phyloP scores from a whole-genome alignment of 1,140 invertebrate species.

The Drosophila orena region DNA sequence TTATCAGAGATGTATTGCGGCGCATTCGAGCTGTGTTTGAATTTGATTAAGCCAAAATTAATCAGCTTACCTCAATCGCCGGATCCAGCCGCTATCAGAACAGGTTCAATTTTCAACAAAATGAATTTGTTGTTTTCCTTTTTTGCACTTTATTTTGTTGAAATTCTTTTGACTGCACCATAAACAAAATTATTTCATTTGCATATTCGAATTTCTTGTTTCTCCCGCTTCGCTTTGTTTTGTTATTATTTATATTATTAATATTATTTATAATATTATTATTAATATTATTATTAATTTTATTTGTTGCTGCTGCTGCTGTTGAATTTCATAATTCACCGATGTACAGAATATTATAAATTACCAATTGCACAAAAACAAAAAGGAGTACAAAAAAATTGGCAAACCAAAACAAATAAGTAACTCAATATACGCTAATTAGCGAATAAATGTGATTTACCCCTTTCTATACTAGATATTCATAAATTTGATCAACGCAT shows the following conservation, averaged over 20 bases:
- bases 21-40: not conserved
- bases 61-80: slow-evolving; percentile 72
- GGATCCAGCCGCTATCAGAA: slow-evolving; percentile 21
- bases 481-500: slow-evolving; percentile 27
- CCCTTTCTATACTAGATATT: not conserved
- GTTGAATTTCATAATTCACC: slow-evolving; percentile 50
- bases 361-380: slow-evolving; percentile 14
- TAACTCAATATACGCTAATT: not conserved
- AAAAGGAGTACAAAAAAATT: slow-evolving; percentile 16
- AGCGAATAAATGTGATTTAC: slow-evolving; percentile 21
- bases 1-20: slow-evolving; percentile 27
- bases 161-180: slow-evolving; percentile 30
- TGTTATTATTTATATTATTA: slow-evolving; percentile 2
- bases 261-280: slow-evolving; percentile 2
- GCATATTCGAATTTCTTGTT: slow-evolving; percentile 32
- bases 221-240: slow-evolving; percentile 2
- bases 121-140: slow-evolving; percentile 3
- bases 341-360: slow-evolving; percentile 7
- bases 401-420: not conserved
- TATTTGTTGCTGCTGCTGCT: slow-evolving; percentile 17
- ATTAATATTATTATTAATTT: not conserved
- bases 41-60: slow-evolving; percentile 56
- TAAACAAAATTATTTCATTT: slow-evolving; percentile 42
- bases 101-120: slow-evolving; percentile 41
- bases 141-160: slow-evolving; percentile 16